Evolutionary conservation across 2,797 vertebrate genomes (phyloP), one percentile per base, ranked within the genome.

Genomic region (Glossophaga mutica): DNA sequence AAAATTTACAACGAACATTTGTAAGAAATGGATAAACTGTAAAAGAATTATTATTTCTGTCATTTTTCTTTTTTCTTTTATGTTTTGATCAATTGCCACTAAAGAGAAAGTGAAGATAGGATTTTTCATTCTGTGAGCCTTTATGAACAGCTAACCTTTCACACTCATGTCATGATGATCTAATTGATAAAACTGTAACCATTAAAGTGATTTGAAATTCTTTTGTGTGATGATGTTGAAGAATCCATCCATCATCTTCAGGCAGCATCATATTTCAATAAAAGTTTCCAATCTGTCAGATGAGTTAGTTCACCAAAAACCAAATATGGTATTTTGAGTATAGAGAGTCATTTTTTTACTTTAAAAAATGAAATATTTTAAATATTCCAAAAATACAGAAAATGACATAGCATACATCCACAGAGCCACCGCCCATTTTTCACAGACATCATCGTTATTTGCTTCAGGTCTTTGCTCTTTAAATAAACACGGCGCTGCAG

Each of bases 21-120:
- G 86, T 21, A 57, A 78, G 24, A 86, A 85, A 46, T 76, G 9
- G 39, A 10, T 39, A 70, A 83, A 91, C 2, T 79, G 21, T 73
- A 83, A 83, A 73, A 73, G 52, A 93, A 79, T 62, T 9, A 77
- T 62, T 55, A 42, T 77, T 79, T 93, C 37, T 29, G 39, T 29
- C 37, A 55, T 71, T 74, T 79, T 84, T 93, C 67, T 92, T 65
- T 74, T 74, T 79, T 94, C 67, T 92, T 79, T 94, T 82, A 76
- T 77, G 48, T 50, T 91, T n/a, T 87, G 59, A 88, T 57, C 32
- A 42, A 55, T 1, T 82, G 68, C 24, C 22, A 39, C 0, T 46
- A 32, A 94, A 82, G 46, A 77, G 16, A 89, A 32, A 78, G 48
- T 52, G n/a, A 86, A 92, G 29, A 57, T 10, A 76, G 0, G 4